Base-by-base conservation (phyloP, 2,797 vertebrate genomes). In the Periparus ater region DNA sequence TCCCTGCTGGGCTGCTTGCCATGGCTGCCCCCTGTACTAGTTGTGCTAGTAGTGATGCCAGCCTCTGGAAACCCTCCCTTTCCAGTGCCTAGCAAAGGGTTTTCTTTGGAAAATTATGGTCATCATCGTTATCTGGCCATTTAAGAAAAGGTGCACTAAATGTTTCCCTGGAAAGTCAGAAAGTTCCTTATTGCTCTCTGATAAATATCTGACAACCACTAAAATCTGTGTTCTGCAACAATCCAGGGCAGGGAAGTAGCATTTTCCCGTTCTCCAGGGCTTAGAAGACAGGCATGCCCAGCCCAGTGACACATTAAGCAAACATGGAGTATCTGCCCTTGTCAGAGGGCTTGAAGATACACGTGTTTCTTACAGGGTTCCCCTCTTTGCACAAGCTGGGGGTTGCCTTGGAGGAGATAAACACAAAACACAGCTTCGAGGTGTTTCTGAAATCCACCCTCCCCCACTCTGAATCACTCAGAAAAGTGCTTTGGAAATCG, bases 321-420 rank as follows among this genome's bases (percentile, higher is more conserved):
- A 72, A 72, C 0, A 1, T 6, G 11, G 32, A 27, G 12, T 17
- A 17, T 58, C 48, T 25, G 22, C 23, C 21, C 29, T 11, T 50
- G 7, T 5, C 23, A 15, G 14, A 77, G 26, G 10, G 4, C 38
- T 34, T 79, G 73, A 57, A 2, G 6, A 36, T 2, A 17, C 0
- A 1, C 0, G 0, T 10, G 11, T 26, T 72, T 54, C 81, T 61
- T 4, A 26, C 0, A 0, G 32, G 47, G 14, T 11, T 93, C 7
- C 15, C 22, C 48, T 38, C 5, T 51, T 40, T 62, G n/a, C 30
- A 6, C 22, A 42, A 50, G 19, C 29, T 25, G 13, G 29, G 7
- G 10, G 13, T 23, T 45, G 5, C 32, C 58, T 55, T 1, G 3
- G 60, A 54, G 25, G 34, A 67, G 11, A 20, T 23, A 48, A 78